A percentile compares a stretch with the other conserved stretches of the same genome.
Conservation (phyloP, 2,888 invertebrate genomes). For the Drosophila melanosoma region DNA sequence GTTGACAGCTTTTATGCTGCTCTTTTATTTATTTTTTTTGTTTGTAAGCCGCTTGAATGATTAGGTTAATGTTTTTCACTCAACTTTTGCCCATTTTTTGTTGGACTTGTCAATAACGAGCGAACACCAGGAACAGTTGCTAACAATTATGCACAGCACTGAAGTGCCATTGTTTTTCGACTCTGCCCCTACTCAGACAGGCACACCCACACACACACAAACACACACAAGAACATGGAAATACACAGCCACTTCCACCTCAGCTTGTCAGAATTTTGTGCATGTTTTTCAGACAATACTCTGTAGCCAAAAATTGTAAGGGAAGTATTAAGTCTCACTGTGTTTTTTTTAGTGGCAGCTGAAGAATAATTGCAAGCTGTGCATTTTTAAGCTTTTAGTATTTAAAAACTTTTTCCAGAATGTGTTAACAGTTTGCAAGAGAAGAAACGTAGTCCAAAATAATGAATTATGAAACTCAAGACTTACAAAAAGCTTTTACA, state of each 20-base stretch:
- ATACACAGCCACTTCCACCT: slow-evolving; percentile 42
- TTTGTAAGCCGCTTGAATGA: slow-evolving; percentile 20
- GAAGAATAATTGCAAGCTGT: neutral
- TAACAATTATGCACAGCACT: slow-evolving; percentile 53
- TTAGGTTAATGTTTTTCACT: slow-evolving; percentile 29
- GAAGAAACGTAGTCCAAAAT: neutral
- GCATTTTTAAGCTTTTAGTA: neutral
- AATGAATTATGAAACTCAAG: neutral
- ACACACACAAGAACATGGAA: slow-evolving; percentile 11
- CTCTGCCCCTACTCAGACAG: slow-evolving; percentile 1
- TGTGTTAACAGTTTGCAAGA: neutral
- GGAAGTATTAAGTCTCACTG: neutral
- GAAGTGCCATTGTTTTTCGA: slow-evolving; percentile 35
- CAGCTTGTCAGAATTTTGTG: slow-evolving; percentile 37
- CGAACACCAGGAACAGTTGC: slow-evolving; percentile 28
- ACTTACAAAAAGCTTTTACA: neutral
- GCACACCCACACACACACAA: neutral
- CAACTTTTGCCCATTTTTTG: slow-evolving; percentile 34
- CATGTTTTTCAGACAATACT: slow-evolving; percentile 31
- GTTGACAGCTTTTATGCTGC: slow-evolving; percentile 14
- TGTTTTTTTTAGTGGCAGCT: neutral
- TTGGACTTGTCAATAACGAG: slow-evolving; percentile 22
- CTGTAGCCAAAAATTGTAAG: slow-evolving; percentile 1
- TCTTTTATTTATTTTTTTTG: slow-evolving; percentile 10
- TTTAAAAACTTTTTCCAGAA: neutral